phyloP scores from a whole-genome alignment of 2,113 vertebrate species.

The Oncorhynchus mykiss region DNA sequence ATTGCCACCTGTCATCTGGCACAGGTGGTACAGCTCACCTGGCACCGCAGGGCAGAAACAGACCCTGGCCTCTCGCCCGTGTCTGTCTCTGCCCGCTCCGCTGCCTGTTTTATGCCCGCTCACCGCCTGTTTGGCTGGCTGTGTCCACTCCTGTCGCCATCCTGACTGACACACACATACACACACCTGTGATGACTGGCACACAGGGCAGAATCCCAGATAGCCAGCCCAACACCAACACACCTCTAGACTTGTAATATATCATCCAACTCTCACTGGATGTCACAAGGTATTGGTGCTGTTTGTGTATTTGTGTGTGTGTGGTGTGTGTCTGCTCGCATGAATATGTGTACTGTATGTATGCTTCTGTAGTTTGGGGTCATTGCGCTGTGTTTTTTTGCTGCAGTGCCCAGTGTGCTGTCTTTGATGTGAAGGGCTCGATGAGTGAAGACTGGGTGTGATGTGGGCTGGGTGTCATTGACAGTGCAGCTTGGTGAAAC shows the following conservation, averaged over 20 bases:
- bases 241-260: not conserved
- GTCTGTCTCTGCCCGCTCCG: not conserved
- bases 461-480: not conserved
- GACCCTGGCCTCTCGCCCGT: slow-evolving; percentile 8
- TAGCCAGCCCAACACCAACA: not conserved
- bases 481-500: not conserved
- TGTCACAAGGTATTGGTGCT: not conserved
- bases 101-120: not conserved
- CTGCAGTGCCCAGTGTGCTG: not conserved
- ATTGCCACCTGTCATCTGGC: slow-evolving; percentile 13
- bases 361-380: not conserved
- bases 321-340: not conserved
- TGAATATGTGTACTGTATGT: not conserved
- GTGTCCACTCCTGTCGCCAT: not conserved
- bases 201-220: not conserved
- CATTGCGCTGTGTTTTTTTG: not conserved
- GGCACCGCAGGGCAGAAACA: slow-evolving; percentile 6
- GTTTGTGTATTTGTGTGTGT: not conserved
- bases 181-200: not conserved
- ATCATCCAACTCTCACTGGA: not conserved
- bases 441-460: not conserved
- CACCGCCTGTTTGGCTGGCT: slow-evolving; percentile 1
- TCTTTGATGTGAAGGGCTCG: not conserved
- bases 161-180: not conserved
- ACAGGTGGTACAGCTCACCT: slow-evolving; percentile 13